Percentiles rank a stretch among this genome's conserved stretches.
Conservation (phyloP, 2,113 vertebrate species). For the Poicephalus meyeri region DNA sequence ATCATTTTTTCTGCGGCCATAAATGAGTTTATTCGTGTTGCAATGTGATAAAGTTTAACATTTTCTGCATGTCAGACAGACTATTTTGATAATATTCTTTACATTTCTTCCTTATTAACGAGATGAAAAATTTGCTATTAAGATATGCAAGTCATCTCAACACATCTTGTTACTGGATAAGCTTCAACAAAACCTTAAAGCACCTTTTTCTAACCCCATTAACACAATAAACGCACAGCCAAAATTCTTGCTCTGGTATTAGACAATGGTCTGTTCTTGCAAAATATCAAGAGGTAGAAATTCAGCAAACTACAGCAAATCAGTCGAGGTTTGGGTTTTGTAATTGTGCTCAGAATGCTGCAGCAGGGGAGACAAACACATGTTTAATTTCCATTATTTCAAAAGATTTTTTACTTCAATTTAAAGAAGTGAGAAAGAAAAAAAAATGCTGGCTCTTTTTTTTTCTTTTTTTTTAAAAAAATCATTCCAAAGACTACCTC, state of each 20-base stretch:
- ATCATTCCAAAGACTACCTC: background rate
- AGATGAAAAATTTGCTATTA: conserved; percentile 61
- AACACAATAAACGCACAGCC: background rate
- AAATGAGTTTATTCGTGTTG: conserved; percentile 70
- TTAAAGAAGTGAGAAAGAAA: conserved; percentile 1
- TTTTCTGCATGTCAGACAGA: conserved; percentile 61
- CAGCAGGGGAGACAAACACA: background rate
- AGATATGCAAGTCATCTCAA: conserved; percentile 55
- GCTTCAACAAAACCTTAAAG: conserved; percentile 34
- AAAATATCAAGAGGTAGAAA: conserved; percentile 37
- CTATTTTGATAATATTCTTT: conserved; percentile 70
- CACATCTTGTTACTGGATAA: conserved; percentile 43
- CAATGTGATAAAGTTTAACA: conserved; percentile 59
- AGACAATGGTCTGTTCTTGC: background rate
- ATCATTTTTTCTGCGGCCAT: conserved; percentile 38
- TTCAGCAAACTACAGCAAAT: conserved; percentile 6
- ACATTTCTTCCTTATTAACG: conserved; percentile 56
- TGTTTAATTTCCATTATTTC: conserved; percentile 27
- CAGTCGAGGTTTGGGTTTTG: background rate
- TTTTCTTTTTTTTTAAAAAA: background rate
- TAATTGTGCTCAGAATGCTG: background rate
- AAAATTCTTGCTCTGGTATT: conserved; percentile 1
- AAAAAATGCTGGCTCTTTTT: background rate
- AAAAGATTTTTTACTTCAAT: background rate
- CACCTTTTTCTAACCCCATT: conserved; percentile 3